Conservation (phyloP, 1,140 invertebrate species). For the Drepana arcuata region DNA sequence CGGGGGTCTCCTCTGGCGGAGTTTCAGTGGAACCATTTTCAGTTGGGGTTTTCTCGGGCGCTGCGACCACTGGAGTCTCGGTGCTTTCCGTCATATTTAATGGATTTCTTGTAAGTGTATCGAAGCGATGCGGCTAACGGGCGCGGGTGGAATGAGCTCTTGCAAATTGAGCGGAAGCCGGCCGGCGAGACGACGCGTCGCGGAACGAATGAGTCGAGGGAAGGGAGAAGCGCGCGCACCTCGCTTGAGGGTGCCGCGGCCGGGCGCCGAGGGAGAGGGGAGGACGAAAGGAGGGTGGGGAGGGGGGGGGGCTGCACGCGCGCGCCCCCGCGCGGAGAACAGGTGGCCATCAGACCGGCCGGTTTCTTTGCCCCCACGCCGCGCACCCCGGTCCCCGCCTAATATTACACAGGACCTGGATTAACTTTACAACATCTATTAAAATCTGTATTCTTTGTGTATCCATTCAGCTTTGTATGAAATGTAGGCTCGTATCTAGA, state of each 20-base stretch:
- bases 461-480: conserved; percentile 11
- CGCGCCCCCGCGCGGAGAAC: conserved; percentile 25
- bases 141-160: conserved; percentile 48
- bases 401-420: conserved; percentile 56
- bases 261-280: conserved; percentile 18
- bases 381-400: conserved; percentile 30
- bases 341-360: conserved; percentile 37
- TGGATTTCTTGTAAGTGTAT: conserved; percentile 18
- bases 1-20: conserved; percentile 68
- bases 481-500: conserved; percentile 14
- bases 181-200: conserved; percentile 56
- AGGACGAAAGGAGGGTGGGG: conserved; percentile 7
- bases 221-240: conserved; percentile 48
- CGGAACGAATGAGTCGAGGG: conserved; percentile 58
- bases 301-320: conserved; percentile 13
- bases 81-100: conserved; percentile 66
- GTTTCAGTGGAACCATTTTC: conserved; percentile 67
- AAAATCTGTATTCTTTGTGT: conserved; percentile 32
- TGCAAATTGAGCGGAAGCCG: conserved; percentile 35
- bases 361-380: conserved; percentile 25
- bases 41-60: conserved; percentile 62
- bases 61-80: conserved; percentile 64
- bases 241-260: conserved; percentile 15
- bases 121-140: conserved; percentile 37
- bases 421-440: conserved; percentile 55